phyloP scores from a whole-genome alignment of 2,113 vertebrate species.

The Larimichthys polyactis region DNA sequence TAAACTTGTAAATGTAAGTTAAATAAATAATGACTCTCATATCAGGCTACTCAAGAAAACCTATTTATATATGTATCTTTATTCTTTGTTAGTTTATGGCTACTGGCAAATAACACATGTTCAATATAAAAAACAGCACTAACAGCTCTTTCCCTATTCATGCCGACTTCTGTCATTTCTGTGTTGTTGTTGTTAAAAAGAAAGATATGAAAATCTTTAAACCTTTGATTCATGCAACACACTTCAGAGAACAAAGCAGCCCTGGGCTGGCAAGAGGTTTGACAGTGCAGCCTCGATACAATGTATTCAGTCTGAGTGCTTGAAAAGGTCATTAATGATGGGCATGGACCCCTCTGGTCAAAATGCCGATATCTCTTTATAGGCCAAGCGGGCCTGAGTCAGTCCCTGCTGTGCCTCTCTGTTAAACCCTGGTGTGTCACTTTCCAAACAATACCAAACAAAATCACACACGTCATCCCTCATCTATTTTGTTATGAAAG shows the following conservation, averaged over 20 bases:
- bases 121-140: constrained; percentile 23
- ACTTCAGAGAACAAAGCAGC: constrained; percentile 68
- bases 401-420: constrained; percentile 71
- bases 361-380: constrained; percentile 79
- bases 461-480: constrained; percentile 52
- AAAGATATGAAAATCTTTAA: constrained; percentile 71
- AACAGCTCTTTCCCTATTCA: constrained; percentile 24
- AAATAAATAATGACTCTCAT: constrained; percentile 28
- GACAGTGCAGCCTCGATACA: constrained; percentile 68
- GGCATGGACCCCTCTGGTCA: constrained; percentile 72
- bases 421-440: constrained; percentile 56
- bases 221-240: constrained; percentile 68
- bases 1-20: constrained; percentile 52
- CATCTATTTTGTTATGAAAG: constrained; percentile 38
- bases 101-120: constrained; percentile 2
- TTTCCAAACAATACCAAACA: constrained; percentile 66
- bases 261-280: constrained; percentile 60
- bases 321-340: constrained; percentile 85
- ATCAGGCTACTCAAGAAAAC: constrained; percentile 14
- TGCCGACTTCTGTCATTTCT: constrained; percentile 22
- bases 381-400: constrained; percentile 54
- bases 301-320: constrained; percentile 73
- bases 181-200: constrained; percentile 46
- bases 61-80: constrained; percentile 10
- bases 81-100: constrained; percentile 18